These are phyloP conservation scores for Leucosticte australis DNA, from an alignment of 2,113 vertebrate genomes.

Conservation along the genomic window DNA sequence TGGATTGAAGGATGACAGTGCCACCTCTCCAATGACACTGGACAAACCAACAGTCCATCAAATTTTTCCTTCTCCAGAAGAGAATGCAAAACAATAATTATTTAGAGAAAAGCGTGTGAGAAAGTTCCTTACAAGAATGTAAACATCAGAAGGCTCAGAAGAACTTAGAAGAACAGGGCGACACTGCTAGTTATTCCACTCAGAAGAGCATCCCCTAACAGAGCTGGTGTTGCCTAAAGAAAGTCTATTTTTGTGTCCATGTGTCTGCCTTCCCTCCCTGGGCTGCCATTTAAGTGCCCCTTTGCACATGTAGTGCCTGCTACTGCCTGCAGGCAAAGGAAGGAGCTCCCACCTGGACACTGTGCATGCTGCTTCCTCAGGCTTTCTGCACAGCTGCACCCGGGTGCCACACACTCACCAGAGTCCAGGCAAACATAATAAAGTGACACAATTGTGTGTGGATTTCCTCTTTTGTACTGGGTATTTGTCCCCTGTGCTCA, in stretches of 20 bases:
- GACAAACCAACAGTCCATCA: no score
- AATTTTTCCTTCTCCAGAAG: no score
- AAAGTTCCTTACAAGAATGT: no score
- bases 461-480: neutral
- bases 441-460: neutral
- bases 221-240: neutral
- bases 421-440: neutral
- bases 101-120: no score
- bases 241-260: neutral
- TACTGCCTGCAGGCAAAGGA: neutral
- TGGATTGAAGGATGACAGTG: no score
- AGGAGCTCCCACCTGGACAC: neutral
- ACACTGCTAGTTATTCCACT: neutral
- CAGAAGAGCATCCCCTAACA: neutral
- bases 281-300: neutral
- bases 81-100: no score
- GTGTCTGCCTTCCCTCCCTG: neutral
- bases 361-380: neutral
- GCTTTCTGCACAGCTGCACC: neutral
- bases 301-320: neutral
- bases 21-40: no score
- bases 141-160: no score
- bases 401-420: fast-evolving
- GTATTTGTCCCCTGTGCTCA: neutral
- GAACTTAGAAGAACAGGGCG: no score